Percentiles rank a stretch among this genome's conserved stretches.
phyloP scores from a whole-genome alignment of 2,888 invertebrate genomes.

The Trachelus iudaicus region DNA sequence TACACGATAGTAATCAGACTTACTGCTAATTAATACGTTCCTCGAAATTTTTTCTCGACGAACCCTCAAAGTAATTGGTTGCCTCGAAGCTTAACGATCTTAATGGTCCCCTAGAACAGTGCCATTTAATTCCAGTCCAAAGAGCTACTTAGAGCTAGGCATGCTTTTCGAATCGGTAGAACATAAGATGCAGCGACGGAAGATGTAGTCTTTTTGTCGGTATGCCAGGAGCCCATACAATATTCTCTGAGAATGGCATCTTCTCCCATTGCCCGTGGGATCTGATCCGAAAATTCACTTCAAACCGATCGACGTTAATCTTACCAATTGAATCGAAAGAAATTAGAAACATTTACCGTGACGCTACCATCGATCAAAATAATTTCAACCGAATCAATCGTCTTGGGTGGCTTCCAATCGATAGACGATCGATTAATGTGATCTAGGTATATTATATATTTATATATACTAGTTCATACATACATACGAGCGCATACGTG shows the following conservation, averaged over 20 bases:
- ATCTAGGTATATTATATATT: background rate
- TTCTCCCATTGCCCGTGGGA: background rate
- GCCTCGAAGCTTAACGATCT: slow-evolving; percentile 24
- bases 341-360: background rate
- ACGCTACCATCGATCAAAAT: background rate
- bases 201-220: background rate
- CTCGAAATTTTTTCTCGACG: slow-evolving; percentile 35
- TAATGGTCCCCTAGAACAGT: slow-evolving; percentile 17
- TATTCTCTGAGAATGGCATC: background rate
- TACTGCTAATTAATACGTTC: slow-evolving; percentile 31
- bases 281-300: background rate
- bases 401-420: background rate
- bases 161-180: background rate
- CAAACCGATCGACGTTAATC: background rate
- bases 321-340: background rate
- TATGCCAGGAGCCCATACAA: background rate
- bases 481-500: background rate
- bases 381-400: background rate
- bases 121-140: slow-evolving; percentile 15
- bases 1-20: background rate
- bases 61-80: slow-evolving; percentile 31
- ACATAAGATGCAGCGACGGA: background rate
- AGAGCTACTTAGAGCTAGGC: background rate
- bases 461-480: background rate
- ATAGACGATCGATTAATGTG: background rate